A percentile compares a stretch with the other conserved stretches of the same genome.
Evolutionary conservation across 2,797 vertebrate species (phyloP).

Genomic region (Sarcophilus harrisii): DNA sequence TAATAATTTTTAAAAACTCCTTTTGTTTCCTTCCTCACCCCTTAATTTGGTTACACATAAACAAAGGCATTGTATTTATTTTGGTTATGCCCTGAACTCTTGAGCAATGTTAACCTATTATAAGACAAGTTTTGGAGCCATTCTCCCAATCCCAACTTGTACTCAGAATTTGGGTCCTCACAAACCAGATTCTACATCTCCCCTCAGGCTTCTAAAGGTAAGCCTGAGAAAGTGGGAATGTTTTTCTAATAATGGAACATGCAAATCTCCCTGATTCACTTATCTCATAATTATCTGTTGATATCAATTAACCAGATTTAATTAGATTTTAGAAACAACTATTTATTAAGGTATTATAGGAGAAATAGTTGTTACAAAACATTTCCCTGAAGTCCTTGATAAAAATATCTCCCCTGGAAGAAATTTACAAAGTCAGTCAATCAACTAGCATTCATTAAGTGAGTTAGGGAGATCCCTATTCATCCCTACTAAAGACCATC

Average conservation of each 20-base stretch:
- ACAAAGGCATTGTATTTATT: background rate
- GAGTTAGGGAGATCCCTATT: background rate
- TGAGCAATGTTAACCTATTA: background rate
- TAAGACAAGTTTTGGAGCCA: background rate
- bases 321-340: background rate
- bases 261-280: background rate
- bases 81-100: background rate
- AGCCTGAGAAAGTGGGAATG: background rate
- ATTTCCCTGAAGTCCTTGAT: background rate
- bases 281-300: background rate
- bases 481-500: too few relatives aligned
- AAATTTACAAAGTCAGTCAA: background rate
- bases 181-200: background rate
- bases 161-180: background rate
- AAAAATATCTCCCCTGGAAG: too few relatives aligned
- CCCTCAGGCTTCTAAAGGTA: background rate
- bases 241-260: too few relatives aligned
- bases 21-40: background rate
- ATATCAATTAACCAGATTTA: background rate
- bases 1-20: background rate
- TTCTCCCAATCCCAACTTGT: background rate
- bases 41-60: background rate
- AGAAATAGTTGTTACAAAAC: background rate
- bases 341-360: background rate
- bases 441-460: background rate